A percentile compares a stretch with the other conserved stretches of the same genome.
These are phyloP conservation scores for Cephus spinipes DNA, from an alignment of 2,888 invertebrate genomes.

Conservation along the genomic window DNA sequence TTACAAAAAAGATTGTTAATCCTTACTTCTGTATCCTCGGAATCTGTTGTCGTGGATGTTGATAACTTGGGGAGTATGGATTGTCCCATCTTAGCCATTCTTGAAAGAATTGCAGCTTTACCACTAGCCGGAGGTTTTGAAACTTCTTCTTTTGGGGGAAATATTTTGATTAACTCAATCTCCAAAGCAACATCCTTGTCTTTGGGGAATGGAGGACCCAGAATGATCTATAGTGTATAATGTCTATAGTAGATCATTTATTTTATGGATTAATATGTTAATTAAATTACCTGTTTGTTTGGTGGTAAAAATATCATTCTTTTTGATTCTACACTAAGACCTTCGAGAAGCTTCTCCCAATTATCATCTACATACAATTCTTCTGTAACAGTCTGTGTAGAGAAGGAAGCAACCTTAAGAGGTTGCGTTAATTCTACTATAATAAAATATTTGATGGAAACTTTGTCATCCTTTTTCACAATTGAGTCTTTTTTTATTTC, in stretches of 20 bases:
- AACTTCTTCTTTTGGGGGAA: constrained; percentile 24
- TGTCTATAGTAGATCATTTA: background rate
- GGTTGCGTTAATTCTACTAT: constrained; percentile 46
- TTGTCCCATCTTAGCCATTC: constrained; percentile 73
- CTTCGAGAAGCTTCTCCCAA: constrained; percentile 54
- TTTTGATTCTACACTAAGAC: constrained; percentile 41
- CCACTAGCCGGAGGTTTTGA: constrained; percentile 34
- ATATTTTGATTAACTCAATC: constrained; percentile 50
- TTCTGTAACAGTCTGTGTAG: constrained; percentile 43
- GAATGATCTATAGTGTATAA: constrained; percentile 42
- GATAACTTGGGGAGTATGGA: constrained; percentile 67
- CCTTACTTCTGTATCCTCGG: constrained; percentile 66
- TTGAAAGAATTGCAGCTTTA: constrained; percentile 68
- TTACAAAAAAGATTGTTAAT: background rate
- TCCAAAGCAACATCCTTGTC: constrained; percentile 53
- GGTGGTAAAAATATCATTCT: constrained; percentile 53
- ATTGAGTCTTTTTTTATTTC: constrained; percentile 29
- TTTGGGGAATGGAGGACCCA: constrained; percentile 58
- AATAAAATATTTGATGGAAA: constrained; percentile 47
- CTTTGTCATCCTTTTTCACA: constrained; percentile 46
- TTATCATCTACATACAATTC: constrained; percentile 53
- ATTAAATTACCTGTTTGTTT: constrained; percentile 49
- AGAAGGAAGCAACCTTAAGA: constrained; percentile 38
- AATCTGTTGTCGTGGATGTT: constrained; percentile 62
- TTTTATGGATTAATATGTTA: background rate